Evolutionary conservation across 2,888 invertebrate species (phyloP), one percentile per base, ranked within the genome.

Genomic region (Seira ritae): DNA sequence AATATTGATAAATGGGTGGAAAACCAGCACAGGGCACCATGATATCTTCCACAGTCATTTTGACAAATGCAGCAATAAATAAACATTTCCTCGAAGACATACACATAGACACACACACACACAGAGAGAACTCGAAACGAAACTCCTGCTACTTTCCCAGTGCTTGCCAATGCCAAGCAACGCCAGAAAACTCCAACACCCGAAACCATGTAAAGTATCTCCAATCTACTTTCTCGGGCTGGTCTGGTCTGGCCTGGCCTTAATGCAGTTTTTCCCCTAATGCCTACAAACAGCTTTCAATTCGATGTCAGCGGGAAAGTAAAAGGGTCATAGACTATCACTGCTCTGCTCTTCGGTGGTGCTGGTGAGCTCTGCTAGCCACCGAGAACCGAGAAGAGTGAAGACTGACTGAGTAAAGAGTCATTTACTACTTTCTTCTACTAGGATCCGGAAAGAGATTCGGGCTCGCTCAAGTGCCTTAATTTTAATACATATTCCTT

Each of bases 31-130:
- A 71, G 81, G 76, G 75, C 71, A 81, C 76, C 81, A 81, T 66
- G 74, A 75, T 81, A 81, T 81, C 81, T 81, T 76, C 70, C 81
- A 74, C 73, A 80, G 81, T 81, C 81, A 81, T 71, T 81, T 76
- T 81, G 81, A 81, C 81, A 81, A 81, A 81, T 81, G 81, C 74
- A 81, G 81, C 81, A 81, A 81, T 81, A 81, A 81, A 81, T 81
- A 81, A 81, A 81, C 81, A 81, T 81, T 81, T 81, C 75, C 75
- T 75, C 75, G 80, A 80, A 73, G 80, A 80, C 80, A 62, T 37
- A 77, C 79, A 79, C 72, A 66, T 79, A 79, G n/a, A n/a, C n/a
- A n/a, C n/a, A n/a, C n/a, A n/a, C n/a, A 62, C 77, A 69, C 62
- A 20, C 17, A 15, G 23, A 22, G 66, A 22, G 22, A 66, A 20